Percentiles rank a stretch among this genome's conserved stretches.
phyloP scores from a whole-genome alignment of 1,140 invertebrate genomes.

The Conopomorpha cramerella region DNA sequence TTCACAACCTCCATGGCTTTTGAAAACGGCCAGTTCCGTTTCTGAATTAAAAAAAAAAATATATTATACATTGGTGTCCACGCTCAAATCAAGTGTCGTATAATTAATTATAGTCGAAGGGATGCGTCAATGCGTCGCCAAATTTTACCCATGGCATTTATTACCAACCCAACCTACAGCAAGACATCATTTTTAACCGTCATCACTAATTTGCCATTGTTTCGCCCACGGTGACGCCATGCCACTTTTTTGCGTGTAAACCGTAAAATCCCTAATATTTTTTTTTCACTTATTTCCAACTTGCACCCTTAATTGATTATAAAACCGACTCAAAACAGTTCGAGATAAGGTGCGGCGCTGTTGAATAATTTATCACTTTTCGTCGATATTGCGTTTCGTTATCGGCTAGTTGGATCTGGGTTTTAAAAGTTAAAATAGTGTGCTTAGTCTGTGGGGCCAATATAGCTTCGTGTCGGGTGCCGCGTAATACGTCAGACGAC shows the following conservation, averaged over 20 bases:
- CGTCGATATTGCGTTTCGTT: no score
- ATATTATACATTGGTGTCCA: no score
- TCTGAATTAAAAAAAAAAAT: no score
- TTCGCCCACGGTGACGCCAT: slow-evolving; percentile 47
- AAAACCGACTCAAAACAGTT: slow-evolving; percentile 9
- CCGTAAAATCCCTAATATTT: slow-evolving; percentile 59
- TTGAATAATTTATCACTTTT: no score
- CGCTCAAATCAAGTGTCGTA: no score
- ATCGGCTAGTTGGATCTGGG: not conserved
- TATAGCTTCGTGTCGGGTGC: slow-evolving; percentile 3
- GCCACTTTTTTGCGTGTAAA: slow-evolving; percentile 51
- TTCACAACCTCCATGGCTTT: no score
- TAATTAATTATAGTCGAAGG: no score
- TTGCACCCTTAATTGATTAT: slow-evolving; percentile 46
- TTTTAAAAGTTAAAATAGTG: slow-evolving; percentile 1
- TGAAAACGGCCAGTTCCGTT: no score
- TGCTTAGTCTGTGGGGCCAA: not conserved
- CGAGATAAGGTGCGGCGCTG: slow-evolving; percentile 1
- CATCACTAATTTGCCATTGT: slow-evolving; percentile 59
- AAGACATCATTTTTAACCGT: slow-evolving; percentile 54
- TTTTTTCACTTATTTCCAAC: no score
- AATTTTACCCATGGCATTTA: no score
- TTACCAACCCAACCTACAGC: slow-evolving; percentile 28
- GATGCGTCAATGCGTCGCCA: no score
- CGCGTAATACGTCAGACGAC: slow-evolving; percentile 42